Percentiles rank a stretch among this genome's conserved stretches.
Evolutionary conservation across 1,140 invertebrate species (phyloP).

Genomic region (Goniozus legneri): DNA sequence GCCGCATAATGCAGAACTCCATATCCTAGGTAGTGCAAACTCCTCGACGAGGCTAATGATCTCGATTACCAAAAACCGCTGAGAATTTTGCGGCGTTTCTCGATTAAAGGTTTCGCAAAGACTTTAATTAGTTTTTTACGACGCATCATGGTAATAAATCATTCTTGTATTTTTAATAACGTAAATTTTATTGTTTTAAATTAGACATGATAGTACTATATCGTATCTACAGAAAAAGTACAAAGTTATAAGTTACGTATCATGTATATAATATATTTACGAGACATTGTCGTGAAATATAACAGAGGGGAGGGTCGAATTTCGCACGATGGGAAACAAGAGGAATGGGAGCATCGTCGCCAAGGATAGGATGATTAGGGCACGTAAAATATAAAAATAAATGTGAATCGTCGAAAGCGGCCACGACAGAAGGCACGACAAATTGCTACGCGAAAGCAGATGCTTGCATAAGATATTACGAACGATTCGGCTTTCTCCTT

Average conservation of each 20-base stretch:
- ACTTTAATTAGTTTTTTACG: no score
- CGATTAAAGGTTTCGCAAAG: background rate
- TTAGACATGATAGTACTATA: slow-evolving; percentile 46
- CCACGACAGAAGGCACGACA: slow-evolving; percentile 50
- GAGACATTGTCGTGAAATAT: slow-evolving; percentile 7
- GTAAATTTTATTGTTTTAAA: slow-evolving; percentile 52
- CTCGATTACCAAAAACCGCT: slow-evolving; percentile 18
- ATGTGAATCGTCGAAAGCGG: slow-evolving; percentile 44
- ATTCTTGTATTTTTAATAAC: slow-evolving; percentile 45
- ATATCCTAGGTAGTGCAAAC: slow-evolving; percentile 8
- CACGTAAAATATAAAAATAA: slow-evolving; percentile 46
- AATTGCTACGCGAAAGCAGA: slow-evolving; percentile 45
- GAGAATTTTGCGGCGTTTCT: slow-evolving; percentile 16
- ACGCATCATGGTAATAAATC: no score
- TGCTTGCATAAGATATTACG: background rate
- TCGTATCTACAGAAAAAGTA: slow-evolving; percentile 53
- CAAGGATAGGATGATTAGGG: background rate
- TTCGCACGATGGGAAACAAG: background rate
- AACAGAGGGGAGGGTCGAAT: slow-evolving; percentile 12
- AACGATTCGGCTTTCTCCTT: background rate
- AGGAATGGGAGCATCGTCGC: background rate
- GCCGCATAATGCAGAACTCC: no score
- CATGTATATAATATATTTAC: slow-evolving; percentile 24
- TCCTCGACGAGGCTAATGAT: slow-evolving; percentile 15
- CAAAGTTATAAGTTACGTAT: slow-evolving; percentile 47